Conservation (phyloP, 92 coral and sea anemone species). For the Actinostola sp. region DNA sequence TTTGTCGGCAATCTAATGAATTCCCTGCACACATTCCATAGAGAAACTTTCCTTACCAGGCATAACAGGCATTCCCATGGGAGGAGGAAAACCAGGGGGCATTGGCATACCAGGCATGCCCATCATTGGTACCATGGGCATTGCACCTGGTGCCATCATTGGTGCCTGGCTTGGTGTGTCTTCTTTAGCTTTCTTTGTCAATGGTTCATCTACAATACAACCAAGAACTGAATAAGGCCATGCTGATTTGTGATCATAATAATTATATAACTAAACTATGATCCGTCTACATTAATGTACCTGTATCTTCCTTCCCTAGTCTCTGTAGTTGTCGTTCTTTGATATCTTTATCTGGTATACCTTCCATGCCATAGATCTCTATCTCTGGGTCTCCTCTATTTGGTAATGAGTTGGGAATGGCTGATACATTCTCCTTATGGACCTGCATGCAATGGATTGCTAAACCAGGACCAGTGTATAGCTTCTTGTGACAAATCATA, state of each 20-base stretch:
- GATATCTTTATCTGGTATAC: conserved; percentile 96
- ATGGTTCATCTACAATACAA: conserved; percentile 73
- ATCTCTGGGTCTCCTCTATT: conserved; percentile 98
- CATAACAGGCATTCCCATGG: conserved; percentile 71
- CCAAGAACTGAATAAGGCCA: too few relatives aligned
- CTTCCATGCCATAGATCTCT: conserved; percentile 99
- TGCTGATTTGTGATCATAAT: not conserved
- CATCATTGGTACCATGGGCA: conserved; percentile 95
- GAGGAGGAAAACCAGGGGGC: conserved; percentile 82
- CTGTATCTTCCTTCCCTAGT: conserved; percentile 69
- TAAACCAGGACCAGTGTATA: conserved; percentile 97
- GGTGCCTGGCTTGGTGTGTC: conserved; percentile 59
- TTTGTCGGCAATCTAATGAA: too few relatives aligned
- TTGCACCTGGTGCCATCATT: conserved; percentile 53
- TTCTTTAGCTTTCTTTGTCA: conserved; percentile 77
- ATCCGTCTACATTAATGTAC: conserved; percentile 21
- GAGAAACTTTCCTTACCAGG: conserved; percentile 79
- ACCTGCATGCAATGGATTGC: conserved; percentile 99
- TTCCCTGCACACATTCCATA: too few relatives aligned
- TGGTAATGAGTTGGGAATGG: conserved; percentile 95
- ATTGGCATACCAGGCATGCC: conserved; percentile 87
- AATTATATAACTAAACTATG: not conserved
- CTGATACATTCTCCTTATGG: conserved; percentile 90
- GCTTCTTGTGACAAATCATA: conserved; percentile 95
- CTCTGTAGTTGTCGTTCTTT: conserved; percentile 90